Evolutionary conservation across 2,797 vertebrate genomes (phyloP), one percentile per base, ranked within the genome.

Genomic region (Acipenser ruthenus): DNA sequence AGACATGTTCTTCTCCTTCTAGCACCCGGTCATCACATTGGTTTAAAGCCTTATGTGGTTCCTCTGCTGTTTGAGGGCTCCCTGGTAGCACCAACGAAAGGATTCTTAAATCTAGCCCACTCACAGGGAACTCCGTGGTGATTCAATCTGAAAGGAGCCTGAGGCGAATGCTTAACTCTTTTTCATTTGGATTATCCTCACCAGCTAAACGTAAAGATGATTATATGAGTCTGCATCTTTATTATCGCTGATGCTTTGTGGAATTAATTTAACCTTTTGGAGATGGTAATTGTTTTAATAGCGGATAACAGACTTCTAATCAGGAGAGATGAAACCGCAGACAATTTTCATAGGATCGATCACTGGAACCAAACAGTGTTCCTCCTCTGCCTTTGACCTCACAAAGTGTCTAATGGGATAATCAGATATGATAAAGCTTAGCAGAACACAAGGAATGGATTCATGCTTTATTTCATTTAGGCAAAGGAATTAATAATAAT

Each of bases 111-210:
- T 63, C 6, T 62, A 37, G 37, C 4, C 37, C 37, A 72, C 70
- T 73, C 53, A 73, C 62, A 58, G 15, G 55, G 55, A 58, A 58
- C 10, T 11, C 12, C 12, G 11, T 7, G 7, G 55, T 84, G 80
- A 87, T 83, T 75, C 70, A 75, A 69, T 75, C 65, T 78, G 85
- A 88, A 69, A 67, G 71, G 69, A 55, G 77, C 83, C 77, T 71
- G 72, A 74, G 78, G 82, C 77, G 71, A 67, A 74, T 37, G 37
- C 37, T 4, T 37, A 8, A 3, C 12, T 13, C 12, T 58, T 11
- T 58, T n/a, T n/a, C 3, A n/a, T 58, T 58, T 58, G 11, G 11
- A 58, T n/a, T 11, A 58, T 7, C 55, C 12, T 58, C 15, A 6
- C 55, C 10, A 58, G 55, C 6, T 11, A 58, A 58, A 58, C 55